Evolutionary conservation across 2,888 invertebrate species (phyloP), one percentile per base, ranked within the genome.

Genomic region (Synanthedon tipuliformis): DNA sequence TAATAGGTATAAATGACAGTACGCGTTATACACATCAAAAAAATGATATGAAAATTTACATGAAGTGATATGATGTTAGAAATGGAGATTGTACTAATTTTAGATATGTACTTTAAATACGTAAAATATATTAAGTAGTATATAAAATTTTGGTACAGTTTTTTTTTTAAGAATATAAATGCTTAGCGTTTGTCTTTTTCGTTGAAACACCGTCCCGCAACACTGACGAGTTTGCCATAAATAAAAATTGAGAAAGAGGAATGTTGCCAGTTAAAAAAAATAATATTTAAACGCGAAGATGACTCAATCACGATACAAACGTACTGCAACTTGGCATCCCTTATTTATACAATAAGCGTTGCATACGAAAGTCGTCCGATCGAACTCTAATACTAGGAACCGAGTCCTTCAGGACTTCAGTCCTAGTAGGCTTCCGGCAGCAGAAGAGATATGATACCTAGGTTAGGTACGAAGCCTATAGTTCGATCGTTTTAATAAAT

Each of bases 311-410:
- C 86, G 84, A 85, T 76, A 75, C 12, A 49, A 13, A 49, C 78
- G 87, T 87, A 87, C 83, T 87, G 86, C 87, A 87, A 86, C 86
- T 74, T 73, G 81, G 80, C 78, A 76, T 71, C 81, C 83, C 86
- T 83, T 86, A 86, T 87, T 78, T 68, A 79, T 81, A 83, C 81
- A 87, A 87, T 87, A 87, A 87, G 87, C 85, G 87, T 87, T 87
- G 87, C 86, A 87, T 87, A 87, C 87, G 81, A 74, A 62, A 68
- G 78, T 84, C 84, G 85, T 76, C 68, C 66, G 54, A 59, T 55
- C 67, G 68, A 63, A 64, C 66, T 63, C 57, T 18, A 76, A 81
- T 82, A 78, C 64, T 64, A 66, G 63, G 73, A 77, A 77, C 80
- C 79, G 79, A 75, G 62, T 54, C 50, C 51, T 40, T 41, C 40